phyloP scores from a whole-genome alignment of 1,140 invertebrate species.

The Formica selysi region DNA sequence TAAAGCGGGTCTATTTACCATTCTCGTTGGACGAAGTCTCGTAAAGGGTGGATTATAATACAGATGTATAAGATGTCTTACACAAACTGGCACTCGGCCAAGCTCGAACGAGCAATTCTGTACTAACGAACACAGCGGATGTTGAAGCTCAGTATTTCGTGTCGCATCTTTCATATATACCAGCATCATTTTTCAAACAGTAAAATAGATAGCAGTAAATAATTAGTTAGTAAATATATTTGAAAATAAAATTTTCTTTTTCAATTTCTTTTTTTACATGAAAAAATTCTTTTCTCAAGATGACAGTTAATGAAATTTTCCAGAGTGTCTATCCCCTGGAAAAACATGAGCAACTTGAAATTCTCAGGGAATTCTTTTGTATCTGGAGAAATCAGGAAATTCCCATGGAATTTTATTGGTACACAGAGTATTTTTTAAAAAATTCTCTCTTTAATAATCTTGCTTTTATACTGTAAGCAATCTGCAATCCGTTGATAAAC shows the following conservation, averaged over 20 bases:
- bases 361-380: too few species aligned
- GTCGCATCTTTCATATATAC: neutral
- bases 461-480: too few species aligned
- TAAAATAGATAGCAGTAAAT: neutral
- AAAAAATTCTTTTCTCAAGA: neutral
- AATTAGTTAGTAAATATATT: neutral
- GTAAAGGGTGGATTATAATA: constrained; percentile 27
- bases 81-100: constrained; percentile 52
- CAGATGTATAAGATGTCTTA: constrained; percentile 51
- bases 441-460: too few species aligned
- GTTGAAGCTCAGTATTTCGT: constrained; percentile 25
- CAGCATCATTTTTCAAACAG: neutral
- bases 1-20: constrained; percentile 26
- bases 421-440: too few species aligned
- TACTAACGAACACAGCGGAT: constrained; percentile 47
- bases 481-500: too few species aligned
- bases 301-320: neutral
- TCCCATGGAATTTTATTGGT: too few species aligned
- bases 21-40: constrained; percentile 33
- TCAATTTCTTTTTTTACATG: neutral
- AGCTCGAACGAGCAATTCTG: constrained; percentile 24
- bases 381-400: too few species aligned
- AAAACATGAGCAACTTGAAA: too few species aligned
- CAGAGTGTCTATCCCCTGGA: too few species aligned
- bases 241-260: neutral